phyloP scores from a whole-genome alignment of 2,797 vertebrate species.

The Hypotaenidia philippensis region DNA sequence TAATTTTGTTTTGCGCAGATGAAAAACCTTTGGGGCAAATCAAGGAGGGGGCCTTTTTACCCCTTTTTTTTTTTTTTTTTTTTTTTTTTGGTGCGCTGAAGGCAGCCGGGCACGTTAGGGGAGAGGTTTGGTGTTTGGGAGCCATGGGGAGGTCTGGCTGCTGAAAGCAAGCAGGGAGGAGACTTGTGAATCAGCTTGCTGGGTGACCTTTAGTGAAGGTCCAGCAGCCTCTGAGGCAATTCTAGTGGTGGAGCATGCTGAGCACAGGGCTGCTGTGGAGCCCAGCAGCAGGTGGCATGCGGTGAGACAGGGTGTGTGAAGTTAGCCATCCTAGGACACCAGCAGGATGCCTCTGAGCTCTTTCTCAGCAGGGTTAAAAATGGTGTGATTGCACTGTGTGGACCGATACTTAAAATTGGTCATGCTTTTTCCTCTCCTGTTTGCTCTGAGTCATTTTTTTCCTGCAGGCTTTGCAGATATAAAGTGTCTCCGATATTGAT shows the following conservation, averaged over 20 bases:
- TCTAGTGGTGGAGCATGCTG: not conserved
- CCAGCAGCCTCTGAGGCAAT: not conserved
- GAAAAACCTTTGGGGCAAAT: not conserved
- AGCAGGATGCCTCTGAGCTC: not conserved
- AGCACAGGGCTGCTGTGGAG: too few relatives aligned
- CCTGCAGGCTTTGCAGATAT: not conserved
- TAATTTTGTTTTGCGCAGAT: not conserved
- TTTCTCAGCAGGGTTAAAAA: not conserved
- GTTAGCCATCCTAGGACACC: not conserved
- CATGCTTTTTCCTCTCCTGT: not conserved
- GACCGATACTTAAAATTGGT: not conserved
- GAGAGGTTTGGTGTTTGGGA: not conserved
- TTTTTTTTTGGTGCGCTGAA: not conserved
- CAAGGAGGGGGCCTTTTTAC: not conserved
- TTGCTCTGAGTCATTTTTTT: not conserved
- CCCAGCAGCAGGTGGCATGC: fast-evolving
- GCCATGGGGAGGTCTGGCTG: fast-evolving
- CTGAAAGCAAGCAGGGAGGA: not conserved
- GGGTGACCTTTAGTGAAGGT: not conserved
- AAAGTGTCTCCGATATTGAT: not conserved
- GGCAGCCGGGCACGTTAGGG: fast-evolving
- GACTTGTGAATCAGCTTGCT: too few relatives aligned
- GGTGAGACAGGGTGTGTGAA: not conserved
- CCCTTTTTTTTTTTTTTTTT: too few relatives aligned
- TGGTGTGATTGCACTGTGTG: not conserved